phyloP scores from a whole-genome alignment of 1,140 invertebrate species.

The Zaprionus ornatus region DNA sequence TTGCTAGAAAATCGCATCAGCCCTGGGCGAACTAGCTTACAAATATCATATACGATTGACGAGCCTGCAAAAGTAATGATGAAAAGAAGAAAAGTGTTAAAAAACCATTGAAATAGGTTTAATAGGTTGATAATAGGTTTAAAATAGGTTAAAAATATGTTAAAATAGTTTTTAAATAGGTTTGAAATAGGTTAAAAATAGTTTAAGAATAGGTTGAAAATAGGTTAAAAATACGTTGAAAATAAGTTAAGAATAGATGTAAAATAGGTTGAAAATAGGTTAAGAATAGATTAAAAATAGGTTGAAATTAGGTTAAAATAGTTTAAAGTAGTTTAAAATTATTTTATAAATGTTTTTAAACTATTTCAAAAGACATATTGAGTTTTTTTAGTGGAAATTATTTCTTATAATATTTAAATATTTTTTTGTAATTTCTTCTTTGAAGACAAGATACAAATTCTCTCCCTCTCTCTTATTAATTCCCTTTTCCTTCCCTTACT shows the following conservation, averaged over 20 bases:
- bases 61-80: background rate
- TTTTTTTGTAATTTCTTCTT: too few species aligned
- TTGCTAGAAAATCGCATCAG: slow-evolving; percentile 55
- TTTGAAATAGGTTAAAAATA: background rate
- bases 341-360: too few species aligned
- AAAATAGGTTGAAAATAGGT: background rate
- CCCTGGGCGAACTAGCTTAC: background rate
- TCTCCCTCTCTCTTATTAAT: too few species aligned
- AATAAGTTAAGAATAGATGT: background rate
- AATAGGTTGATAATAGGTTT: background rate
- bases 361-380: too few species aligned
- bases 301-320: too few species aligned
- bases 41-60: slow-evolving; percentile 46
- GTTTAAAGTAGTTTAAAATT: too few species aligned
- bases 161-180: background rate
- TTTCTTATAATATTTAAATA: too few species aligned
- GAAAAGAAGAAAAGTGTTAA: background rate
- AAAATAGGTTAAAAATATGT: background rate
- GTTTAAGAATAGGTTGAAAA: background rate
- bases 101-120: too few species aligned
- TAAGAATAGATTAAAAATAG: too few species aligned
- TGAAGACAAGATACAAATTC: too few species aligned
- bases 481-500: too few species aligned
- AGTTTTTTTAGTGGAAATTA: too few species aligned
- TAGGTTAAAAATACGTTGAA: background rate